These are phyloP conservation scores for Macrochelys suwanniensis DNA, from an alignment of 2,797 vertebrate genomes.

Conservation along the genomic window DNA sequence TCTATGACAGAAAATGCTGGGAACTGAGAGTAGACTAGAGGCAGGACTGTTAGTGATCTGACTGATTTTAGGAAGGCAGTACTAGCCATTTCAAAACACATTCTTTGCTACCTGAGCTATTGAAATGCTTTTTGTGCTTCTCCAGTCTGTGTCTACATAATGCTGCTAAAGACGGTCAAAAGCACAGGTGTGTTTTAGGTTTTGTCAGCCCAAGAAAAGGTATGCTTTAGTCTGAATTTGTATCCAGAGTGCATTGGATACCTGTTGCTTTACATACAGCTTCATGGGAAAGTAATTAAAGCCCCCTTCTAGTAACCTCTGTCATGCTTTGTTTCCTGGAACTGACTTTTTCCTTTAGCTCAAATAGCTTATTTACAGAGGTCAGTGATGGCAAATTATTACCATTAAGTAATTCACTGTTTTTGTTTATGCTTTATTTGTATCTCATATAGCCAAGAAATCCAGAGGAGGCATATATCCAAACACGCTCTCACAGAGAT, in stretches of 20 bases:
- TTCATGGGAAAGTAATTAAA: background rate
- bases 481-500: too few species aligned
- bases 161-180: too few species aligned
- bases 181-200: too few species aligned
- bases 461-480: background rate
- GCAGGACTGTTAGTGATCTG: background rate
- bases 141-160: too few species aligned
- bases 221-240: too few species aligned
- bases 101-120: background rate
- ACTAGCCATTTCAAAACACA: background rate
- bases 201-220: too few species aligned
- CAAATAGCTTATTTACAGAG: background rate
- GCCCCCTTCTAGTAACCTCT: background rate
- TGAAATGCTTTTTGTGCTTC: too few species aligned
- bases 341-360: background rate
- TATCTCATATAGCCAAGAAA: background rate
- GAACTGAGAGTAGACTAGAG: background rate
- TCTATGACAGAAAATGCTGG: background rate
- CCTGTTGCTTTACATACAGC: too few species aligned
- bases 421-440: background rate
- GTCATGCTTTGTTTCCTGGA: background rate
- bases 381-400: background rate
- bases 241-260: too few species aligned
- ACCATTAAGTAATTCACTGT: background rate
- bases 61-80: background rate